Base-by-base conservation (phyloP, 30 jellyfish, hydroid and myxozoan species). In the Phacellophora camtschatica region DNA sequence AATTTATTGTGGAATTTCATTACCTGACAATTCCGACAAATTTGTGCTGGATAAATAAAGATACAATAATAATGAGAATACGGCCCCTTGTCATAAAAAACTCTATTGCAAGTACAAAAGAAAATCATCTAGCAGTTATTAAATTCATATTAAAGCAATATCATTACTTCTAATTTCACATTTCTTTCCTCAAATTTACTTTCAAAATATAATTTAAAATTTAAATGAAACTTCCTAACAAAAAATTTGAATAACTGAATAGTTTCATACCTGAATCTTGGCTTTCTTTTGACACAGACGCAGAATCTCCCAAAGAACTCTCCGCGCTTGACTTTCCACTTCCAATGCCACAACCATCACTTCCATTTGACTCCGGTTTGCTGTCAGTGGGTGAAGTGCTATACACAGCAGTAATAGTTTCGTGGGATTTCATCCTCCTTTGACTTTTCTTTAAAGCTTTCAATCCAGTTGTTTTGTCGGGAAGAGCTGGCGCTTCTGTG, bases 391-490 rank as follows among this genome's bases (percentile, higher is more conserved):
- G 68, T 9, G 83, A 16, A 30, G 64, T 64, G 63, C 58, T 49
- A 51, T 11, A 85, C 5, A 85, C 59, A 36, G 85, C 69, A n/a
- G 84, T 27, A 29, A 92, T 83, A 6, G 93, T 83, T 64, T 92
- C 98, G 71, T 84, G 95, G 15, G 98, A 92, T 20, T 83, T 72
- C 98, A 92, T 92, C 48, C 96, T 81, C 15, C 96, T 78, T 33
- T 72, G 95, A 30, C 59, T 71, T 74, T 85, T 92, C 69, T 86
- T 53, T 23, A 78, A 73, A 1, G 66, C 88, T 54, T 30, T 65
- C 30, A 67, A 36, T 10, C 59, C 87, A 4, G 28, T 22, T 13
- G 67, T 19, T 29, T 39, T 58, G 25, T 39, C n/a, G 7, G 81
- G 32, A 37, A 51, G 41, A 10, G 32, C 69, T 5, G 37, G 19